A percentile compares a stretch with the other conserved stretches of the same genome.
Evolutionary conservation across 2,888 invertebrate species (phyloP).

Genomic region (Ecliptopera silaceata): DNA sequence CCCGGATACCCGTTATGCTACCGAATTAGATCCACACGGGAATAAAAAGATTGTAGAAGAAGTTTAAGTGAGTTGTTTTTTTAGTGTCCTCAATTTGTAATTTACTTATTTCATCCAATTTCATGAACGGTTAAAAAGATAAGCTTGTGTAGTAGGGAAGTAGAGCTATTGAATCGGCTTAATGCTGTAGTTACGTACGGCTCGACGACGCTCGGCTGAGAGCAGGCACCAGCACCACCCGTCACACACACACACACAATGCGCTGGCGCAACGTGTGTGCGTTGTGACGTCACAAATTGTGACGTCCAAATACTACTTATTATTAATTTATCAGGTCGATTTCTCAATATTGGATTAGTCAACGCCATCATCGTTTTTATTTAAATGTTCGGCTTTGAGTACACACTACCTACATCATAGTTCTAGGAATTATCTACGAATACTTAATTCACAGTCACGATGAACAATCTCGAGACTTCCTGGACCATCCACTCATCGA

Average conservation of each 20-base stretch:
- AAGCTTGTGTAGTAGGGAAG: too few species aligned
- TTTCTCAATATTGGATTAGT: constrained; percentile 12
- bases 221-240: too few species aligned
- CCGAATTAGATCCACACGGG: background rate
- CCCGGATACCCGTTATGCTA: background rate
- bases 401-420: background rate
- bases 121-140: background rate
- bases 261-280: constrained; percentile 30
- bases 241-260: too few species aligned
- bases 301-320: constrained; percentile 26
- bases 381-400: background rate
- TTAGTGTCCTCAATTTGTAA: too few species aligned
- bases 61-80: too few species aligned
- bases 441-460: too few species aligned
- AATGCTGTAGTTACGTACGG: constrained; percentile 3
- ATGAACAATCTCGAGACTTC: too few species aligned
- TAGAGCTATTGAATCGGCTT: background rate
- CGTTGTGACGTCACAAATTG: constrained; percentile 21
- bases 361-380: constrained; percentile 5
- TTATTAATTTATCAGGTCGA: constrained; percentile 18
- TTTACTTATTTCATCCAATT: too few species aligned
- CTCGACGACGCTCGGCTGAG: background rate
- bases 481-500: too few species aligned
- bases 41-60: background rate
- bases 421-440: too few species aligned